phyloP scores from a whole-genome alignment of 2,113 vertebrate species.

The Dasyurus viverrinus region DNA sequence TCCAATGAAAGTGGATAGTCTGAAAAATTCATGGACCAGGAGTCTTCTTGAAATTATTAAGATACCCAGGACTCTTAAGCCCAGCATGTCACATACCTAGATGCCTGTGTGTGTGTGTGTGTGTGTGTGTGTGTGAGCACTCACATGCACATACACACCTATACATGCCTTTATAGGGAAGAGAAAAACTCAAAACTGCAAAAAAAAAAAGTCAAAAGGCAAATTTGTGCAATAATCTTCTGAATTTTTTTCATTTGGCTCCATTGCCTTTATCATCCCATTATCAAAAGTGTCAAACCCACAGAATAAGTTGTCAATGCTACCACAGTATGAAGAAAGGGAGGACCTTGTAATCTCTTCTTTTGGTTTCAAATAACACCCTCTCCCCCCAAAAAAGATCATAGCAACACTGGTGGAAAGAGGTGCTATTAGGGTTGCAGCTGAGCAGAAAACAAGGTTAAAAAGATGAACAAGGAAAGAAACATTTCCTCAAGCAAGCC shows the following conservation, averaged over 20 bases:
- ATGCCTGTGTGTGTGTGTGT: neutral
- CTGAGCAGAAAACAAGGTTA: neutral
- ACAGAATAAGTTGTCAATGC: neutral
- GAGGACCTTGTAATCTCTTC: neutral
- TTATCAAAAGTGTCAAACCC: neutral
- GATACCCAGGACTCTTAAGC: neutral
- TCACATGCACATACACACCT: too few species aligned
- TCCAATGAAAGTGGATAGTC: neutral
- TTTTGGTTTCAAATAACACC: neutral
- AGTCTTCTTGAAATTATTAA: neutral
- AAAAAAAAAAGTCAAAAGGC: neutral
- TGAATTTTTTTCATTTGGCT: neutral
- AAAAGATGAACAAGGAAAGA: conserved; percentile 8
- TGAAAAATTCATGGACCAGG: neutral
- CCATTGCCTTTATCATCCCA: neutral
- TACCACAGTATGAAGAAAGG: neutral
- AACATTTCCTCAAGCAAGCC: neutral
- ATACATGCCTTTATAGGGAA: neutral
- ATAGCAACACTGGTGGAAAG: neutral
- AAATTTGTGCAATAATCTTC: neutral
- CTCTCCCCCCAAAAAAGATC: conserved; percentile 13
- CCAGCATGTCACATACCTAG: neutral
- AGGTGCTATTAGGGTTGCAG: neutral
- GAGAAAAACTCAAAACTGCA: neutral
- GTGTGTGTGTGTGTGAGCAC: too few species aligned